phyloP scores from a whole-genome alignment of 1,140 invertebrate species.

The Branchinecta lindahli region DNA sequence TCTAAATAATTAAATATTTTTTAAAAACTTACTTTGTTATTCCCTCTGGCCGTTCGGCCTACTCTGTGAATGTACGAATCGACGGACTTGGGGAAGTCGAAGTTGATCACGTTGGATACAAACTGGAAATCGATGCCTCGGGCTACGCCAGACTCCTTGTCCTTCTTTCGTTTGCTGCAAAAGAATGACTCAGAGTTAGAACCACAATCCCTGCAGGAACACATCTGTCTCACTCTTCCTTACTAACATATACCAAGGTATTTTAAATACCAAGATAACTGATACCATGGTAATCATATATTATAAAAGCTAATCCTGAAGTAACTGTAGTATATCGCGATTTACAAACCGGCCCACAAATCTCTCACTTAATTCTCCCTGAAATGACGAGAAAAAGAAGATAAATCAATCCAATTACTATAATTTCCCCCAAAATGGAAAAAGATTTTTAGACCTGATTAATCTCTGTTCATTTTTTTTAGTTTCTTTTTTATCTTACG shows the following conservation, averaged over 20 bases:
- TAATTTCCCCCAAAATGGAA: too few species aligned
- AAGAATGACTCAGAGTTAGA: constrained; percentile 23
- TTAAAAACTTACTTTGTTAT: constrained; percentile 48
- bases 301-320: neutral
- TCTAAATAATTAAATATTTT: too few species aligned
- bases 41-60: constrained; percentile 82
- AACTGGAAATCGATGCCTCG: constrained; percentile 95
- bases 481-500: too few species aligned
- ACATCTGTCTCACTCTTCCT: constrained; percentile 21
- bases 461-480: too few species aligned
- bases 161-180: constrained; percentile 50
- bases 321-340: too few species aligned
- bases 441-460: too few species aligned
- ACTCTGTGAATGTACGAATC: constrained; percentile 86
- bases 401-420: too few species aligned
- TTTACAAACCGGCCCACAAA: too few species aligned
- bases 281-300: neutral
- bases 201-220: neutral
- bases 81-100: constrained; percentile 81
- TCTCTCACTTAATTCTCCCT: too few species aligned
- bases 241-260: constrained; percentile 16
- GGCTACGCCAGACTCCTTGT: constrained; percentile 85
- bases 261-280: neutral
- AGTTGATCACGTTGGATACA: constrained; percentile 94
- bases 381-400: too few species aligned